Percentiles rank a stretch among this genome's conserved stretches.
Evolutionary conservation across 2,113 vertebrate species (phyloP).

Genomic region (Chlorodrepanis virens): DNA sequence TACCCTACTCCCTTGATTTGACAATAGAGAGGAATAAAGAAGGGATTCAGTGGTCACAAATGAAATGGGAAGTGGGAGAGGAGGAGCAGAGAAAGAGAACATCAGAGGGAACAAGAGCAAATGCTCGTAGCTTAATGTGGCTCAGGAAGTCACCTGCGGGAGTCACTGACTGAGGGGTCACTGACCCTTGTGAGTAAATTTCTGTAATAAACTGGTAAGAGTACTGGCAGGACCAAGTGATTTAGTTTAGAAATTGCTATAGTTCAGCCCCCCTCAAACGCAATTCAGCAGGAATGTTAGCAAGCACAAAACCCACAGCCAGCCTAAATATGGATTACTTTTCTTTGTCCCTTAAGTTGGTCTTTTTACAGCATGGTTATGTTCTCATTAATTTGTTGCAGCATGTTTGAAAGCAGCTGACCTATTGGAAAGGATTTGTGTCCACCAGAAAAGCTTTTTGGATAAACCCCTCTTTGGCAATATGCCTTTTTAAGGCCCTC

Average conservation of each 20-base stretch:
- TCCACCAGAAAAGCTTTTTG: constrained; percentile 23
- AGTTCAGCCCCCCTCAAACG: constrained; percentile 48
- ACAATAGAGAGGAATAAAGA: constrained; percentile 27
- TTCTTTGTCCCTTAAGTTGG: constrained; percentile 57
- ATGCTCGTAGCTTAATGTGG: not conserved
- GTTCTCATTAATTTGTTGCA: constrained; percentile 47
- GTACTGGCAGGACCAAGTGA: constrained; percentile 40
- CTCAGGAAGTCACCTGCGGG: constrained; percentile 42
- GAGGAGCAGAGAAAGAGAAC: constrained; percentile 32
- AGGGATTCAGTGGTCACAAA: not conserved
- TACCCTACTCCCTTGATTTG: constrained; percentile 9
- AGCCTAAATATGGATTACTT: constrained; percentile 57
- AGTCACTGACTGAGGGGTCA: constrained; percentile 45
- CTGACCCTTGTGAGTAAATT: constrained; percentile 67
- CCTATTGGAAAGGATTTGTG: constrained; percentile 47
- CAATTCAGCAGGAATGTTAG: constrained; percentile 45
- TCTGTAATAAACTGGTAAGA: constrained; percentile 56
- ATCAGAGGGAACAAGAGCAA: constrained; percentile 38
- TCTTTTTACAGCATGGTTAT: constrained; percentile 40
- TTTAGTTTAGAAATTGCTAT: constrained; percentile 40
- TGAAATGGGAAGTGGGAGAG: constrained; percentile 19
- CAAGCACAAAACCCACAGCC: not conserved
- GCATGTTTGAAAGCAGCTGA: not conserved
- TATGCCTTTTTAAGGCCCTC: constrained; percentile 2
- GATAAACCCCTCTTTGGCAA: not conserved